Percentiles rank a stretch among this genome's conserved stretches.
Evolutionary conservation across 2,113 vertebrate species (phyloP).

Genomic region (Loxodonta africana): DNA sequence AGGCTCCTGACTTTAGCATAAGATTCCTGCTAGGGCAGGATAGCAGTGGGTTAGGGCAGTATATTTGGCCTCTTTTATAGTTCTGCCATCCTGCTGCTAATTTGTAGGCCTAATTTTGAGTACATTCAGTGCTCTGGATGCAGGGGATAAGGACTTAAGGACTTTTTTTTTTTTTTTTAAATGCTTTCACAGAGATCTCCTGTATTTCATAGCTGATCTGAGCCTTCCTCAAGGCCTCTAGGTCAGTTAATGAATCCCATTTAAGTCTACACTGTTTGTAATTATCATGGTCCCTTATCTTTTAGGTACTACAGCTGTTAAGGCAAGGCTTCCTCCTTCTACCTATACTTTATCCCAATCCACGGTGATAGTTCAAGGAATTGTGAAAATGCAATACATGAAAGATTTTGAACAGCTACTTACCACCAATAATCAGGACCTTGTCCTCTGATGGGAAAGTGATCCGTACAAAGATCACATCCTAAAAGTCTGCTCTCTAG

Average conservation of each 20-base stretch:
- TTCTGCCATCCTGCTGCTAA: not conserved
- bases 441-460: not conserved
- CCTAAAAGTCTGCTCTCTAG: not conserved
- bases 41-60: not conserved
- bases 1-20: not conserved
- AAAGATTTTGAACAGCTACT: not conserved
- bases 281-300: not conserved
- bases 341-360: not conserved
- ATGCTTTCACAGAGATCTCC: not conserved
- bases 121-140: not conserved
- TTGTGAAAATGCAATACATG: not conserved
- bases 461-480: not conserved
- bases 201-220: not conserved
- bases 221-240: not conserved
- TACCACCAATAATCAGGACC: not conserved
- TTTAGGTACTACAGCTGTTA: not conserved
- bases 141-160: not conserved
- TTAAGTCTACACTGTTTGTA: not conserved
- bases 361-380: not conserved
- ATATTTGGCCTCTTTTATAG: not conserved
- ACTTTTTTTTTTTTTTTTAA: conserved; percentile 44
- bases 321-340: not conserved
- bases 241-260: not conserved
- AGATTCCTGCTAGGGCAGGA: not conserved
- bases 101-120: not conserved